Percentiles rank a stretch among this genome's conserved stretches.
These are phyloP conservation scores for Astyanax mexicanus DNA, from an alignment of 2,797 vertebrate genomes.

Conservation along the genomic window DNA sequence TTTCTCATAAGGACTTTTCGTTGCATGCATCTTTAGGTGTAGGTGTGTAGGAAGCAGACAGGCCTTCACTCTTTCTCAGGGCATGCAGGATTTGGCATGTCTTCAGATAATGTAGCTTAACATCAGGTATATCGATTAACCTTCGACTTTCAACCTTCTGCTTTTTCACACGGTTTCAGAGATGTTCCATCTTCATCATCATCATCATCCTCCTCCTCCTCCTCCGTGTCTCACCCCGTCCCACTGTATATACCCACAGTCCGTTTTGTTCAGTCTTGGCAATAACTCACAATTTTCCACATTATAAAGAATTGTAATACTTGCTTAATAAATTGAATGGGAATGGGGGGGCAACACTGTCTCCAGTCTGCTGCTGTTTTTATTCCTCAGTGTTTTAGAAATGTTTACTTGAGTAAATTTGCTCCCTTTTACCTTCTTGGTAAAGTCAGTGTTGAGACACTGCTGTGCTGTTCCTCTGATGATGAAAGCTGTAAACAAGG, in stretches of 20 bases:
- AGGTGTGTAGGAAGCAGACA: slow-evolving; percentile 27
- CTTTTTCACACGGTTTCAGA: slow-evolving; percentile 31
- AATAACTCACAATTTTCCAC: slow-evolving; percentile 57
- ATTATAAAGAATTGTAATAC: slow-evolving; percentile 51
- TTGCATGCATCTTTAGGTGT: slow-evolving; percentile 47
- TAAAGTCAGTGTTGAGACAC: not conserved
- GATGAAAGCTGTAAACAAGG: too few species aligned
- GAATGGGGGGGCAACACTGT: not conserved
- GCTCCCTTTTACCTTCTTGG: not conserved
- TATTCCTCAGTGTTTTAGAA: not conserved
- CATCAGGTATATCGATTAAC: slow-evolving; percentile 43
- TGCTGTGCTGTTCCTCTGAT: not conserved
- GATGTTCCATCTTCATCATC: slow-evolving; percentile 20
- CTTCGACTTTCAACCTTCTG: not conserved
- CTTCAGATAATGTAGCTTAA: slow-evolving; percentile 50
- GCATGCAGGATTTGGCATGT: slow-evolving; percentile 45
- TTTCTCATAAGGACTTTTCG: slow-evolving; percentile 33
- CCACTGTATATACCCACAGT: slow-evolving; percentile 43
- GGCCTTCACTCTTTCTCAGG: slow-evolving; percentile 35
- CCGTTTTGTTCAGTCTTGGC: slow-evolving; percentile 49
- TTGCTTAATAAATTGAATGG: slow-evolving; percentile 53
- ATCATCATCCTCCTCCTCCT: too few species aligned
- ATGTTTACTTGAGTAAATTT: not conserved
- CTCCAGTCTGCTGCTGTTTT: not conserved
- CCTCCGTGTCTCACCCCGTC: slow-evolving; percentile 27